A percentile compares a stretch with the other conserved stretches of the same genome.
phyloP scores from a whole-genome alignment of 2,797 vertebrate genomes.

The Steatocranus sp. region DNA sequence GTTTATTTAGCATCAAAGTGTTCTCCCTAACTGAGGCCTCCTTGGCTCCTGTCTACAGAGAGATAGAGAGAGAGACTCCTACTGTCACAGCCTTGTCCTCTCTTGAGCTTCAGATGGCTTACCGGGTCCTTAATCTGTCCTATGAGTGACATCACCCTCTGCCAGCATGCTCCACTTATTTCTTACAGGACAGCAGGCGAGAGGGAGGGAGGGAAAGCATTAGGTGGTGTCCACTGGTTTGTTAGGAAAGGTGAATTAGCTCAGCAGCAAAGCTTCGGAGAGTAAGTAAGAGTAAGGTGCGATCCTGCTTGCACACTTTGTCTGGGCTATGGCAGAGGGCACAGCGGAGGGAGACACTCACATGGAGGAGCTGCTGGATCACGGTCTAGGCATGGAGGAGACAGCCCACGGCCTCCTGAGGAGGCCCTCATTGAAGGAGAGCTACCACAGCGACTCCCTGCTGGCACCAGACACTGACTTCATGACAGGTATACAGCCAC shows the following conservation, averaged over 20 bases:
- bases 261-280: background rate
- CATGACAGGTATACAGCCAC: constrained; percentile 63
- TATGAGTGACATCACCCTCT: constrained; percentile 62
- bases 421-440: constrained; percentile 55
- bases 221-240: background rate
- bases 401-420: constrained; percentile 25
- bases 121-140: constrained; percentile 63
- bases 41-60: background rate
- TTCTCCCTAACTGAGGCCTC: background rate
- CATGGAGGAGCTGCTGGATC: constrained; percentile 64
- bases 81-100: constrained; percentile 12
- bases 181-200: constrained; percentile 10
- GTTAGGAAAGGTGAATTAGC: constrained; percentile 44
- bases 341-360: constrained; percentile 11
- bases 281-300: background rate
- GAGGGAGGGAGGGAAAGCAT: constrained; percentile 1
- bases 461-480: constrained; percentile 73
- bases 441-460: constrained; percentile 61
- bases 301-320: background rate
- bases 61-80: background rate
- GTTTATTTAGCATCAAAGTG: background rate
- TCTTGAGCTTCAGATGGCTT: constrained; percentile 59
- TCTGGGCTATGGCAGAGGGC: constrained; percentile 15
- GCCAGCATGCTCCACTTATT: background rate
- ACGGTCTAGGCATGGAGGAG: constrained; percentile 64